Base-by-base conservation (phyloP, 2,113 vertebrate species). In the Eolophus roseicapilla region DNA sequence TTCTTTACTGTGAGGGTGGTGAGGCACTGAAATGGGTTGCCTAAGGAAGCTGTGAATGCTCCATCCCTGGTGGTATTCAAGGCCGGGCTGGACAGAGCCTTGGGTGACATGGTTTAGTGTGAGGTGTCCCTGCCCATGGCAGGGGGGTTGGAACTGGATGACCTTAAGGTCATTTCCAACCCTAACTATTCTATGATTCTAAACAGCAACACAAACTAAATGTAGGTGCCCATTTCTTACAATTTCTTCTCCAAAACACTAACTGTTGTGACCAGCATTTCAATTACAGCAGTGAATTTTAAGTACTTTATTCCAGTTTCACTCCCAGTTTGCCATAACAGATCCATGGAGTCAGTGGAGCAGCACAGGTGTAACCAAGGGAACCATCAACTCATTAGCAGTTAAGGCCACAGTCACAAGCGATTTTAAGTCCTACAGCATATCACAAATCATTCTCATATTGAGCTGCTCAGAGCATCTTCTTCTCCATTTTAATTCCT, bases 401-500 rank as follows among this genome's bases (percentile, higher is more conserved):
- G 57, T 82, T 84, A 82, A 82, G 62, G 80, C 70, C 94, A 82
- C 4, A 15, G 80, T 60, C 77, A 91, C 43, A 73, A 71, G 80
- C 3, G 2, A 75, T 88, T 94, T 75, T 50, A 70, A 86, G 60
- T 84, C 77, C 82, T 90, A 20, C 47, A 82, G 71, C 37, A 62
- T 29, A 47, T 76, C 74, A 89, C 73, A 82, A 92, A 91, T 75
- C 47, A 68, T 86, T 81, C 86, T 88, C 37, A 29, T 43, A 81
- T 37, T n/a, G 67, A 90, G 73, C 69, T 52, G 77, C 43, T 93
- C 62, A 60, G 37, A 55, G 43, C 47, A 63, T 37, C 77, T 82
- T 78, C 68, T 70, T 52, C 28, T 75, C 89, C 57, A 39, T 92
- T 95, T 93, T 87, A 89, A 91, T 92, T 86, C 84, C 35, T 74